phyloP scores from a whole-genome alignment of 2,888 invertebrate genomes.

The Miltochrista miniata region DNA sequence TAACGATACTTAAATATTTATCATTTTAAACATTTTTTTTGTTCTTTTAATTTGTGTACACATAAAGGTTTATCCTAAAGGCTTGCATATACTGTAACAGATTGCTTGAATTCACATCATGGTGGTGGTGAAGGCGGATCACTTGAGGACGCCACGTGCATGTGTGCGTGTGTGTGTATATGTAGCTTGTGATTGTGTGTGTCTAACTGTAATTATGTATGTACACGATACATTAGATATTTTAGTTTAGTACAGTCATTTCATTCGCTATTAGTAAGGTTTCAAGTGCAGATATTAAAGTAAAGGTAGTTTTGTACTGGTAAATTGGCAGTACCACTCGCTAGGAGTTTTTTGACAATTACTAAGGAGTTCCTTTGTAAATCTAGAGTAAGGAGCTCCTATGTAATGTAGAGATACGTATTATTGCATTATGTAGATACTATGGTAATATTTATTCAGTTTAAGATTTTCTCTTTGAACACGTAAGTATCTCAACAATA shows the following conservation, averaged over 20 bases:
- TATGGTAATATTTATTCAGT: too few relatives aligned
- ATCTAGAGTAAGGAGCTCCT: too few relatives aligned
- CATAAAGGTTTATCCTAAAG: slow-evolving; percentile 15
- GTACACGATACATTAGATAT: slow-evolving; percentile 43
- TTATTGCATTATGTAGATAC: too few relatives aligned
- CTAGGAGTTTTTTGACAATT: background rate
- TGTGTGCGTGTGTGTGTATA: slow-evolving; percentile 43
- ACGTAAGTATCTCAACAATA: too few relatives aligned
- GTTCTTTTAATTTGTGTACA: too few relatives aligned
- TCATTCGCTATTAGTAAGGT: slow-evolving; percentile 33
- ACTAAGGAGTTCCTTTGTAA: too few relatives aligned
- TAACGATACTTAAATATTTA: too few relatives aligned
- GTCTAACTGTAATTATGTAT: slow-evolving; percentile 40
- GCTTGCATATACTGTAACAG: slow-evolving; percentile 45
- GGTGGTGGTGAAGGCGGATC: slow-evolving; percentile 74
- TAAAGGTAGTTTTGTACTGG: slow-evolving; percentile 20
- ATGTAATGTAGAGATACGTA: too few relatives aligned
- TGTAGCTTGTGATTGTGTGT: slow-evolving; percentile 40
- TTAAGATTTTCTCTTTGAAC: too few relatives aligned
- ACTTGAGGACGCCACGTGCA: slow-evolving; percentile 60
- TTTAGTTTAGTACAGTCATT: slow-evolving; percentile 40
- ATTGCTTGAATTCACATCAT: slow-evolving; percentile 74
- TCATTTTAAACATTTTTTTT: too few relatives aligned
- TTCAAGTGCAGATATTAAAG: slow-evolving; percentile 13
- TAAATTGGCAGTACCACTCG: background rate